phyloP scores from a whole-genome alignment of 2,113 vertebrate species.

The Macrotis lagotis region DNA sequence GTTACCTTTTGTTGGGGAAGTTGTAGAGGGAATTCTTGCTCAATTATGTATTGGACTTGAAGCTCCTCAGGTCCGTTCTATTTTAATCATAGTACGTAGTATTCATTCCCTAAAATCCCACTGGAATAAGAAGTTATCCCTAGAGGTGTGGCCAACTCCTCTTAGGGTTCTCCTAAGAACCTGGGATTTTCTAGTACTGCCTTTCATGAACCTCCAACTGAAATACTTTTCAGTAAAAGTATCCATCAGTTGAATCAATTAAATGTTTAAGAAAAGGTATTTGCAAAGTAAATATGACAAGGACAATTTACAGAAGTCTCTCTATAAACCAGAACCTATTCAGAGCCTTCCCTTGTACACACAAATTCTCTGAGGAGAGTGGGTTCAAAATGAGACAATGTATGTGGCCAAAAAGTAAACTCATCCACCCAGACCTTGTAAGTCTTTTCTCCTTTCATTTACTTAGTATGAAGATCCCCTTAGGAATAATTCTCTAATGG shows the following conservation, averaged over 20 bases:
- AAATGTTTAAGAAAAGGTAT: not conserved
- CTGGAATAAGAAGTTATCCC: not conserved
- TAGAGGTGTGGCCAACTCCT: not conserved
- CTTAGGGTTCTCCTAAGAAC: not conserved
- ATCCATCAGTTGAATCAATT: not conserved
- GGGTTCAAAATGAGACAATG: not conserved
- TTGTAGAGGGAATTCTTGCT: not conserved
- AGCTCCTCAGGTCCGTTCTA: not conserved
- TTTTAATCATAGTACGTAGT: not conserved
- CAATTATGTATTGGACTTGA: not conserved
- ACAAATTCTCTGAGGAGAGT: not conserved
- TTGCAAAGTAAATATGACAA: not conserved
- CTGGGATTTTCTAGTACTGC: not conserved
- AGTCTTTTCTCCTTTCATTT: not conserved
- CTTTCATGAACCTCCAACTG: not conserved
- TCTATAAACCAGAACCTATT: not conserved
- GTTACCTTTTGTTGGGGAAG: not conserved
- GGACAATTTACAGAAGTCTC: not conserved
- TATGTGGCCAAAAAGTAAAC: not conserved
- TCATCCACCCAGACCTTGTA: not conserved
- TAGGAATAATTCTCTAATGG: not conserved
- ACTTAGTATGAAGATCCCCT: not conserved
- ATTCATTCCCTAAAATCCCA: not conserved
- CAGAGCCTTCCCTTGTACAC: not conserved
- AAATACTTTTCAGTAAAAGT: not conserved